These are phyloP conservation scores for Zosterops pallidus DNA, from an alignment of 2,113 vertebrate species.

Conservation along the genomic window DNA sequence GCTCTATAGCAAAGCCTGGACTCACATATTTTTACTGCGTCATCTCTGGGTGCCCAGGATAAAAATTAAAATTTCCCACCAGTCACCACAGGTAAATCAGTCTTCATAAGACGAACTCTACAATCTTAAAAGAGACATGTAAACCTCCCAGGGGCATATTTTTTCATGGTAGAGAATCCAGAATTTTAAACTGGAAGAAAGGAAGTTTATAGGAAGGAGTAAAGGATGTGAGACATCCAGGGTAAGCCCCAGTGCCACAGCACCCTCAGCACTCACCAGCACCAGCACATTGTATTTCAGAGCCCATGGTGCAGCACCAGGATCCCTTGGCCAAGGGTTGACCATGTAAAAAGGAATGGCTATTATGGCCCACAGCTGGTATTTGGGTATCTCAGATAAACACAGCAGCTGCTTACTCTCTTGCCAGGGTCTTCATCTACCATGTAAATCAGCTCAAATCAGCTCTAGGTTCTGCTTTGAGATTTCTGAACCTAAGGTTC, in stretches of 20 bases:
- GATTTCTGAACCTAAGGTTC: not conserved
- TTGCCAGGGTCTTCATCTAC: not conserved
- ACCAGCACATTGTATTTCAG: not conserved
- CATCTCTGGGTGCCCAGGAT: not conserved
- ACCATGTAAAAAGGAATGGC: not conserved
- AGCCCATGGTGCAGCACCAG: not conserved
- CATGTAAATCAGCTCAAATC: not conserved
- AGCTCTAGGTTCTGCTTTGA: not conserved
- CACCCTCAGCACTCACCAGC: not conserved
- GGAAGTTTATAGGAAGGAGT: not conserved
- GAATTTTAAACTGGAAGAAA: not conserved
- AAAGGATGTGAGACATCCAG: not conserved
- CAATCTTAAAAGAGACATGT: rapidly evolving
- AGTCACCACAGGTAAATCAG: not conserved
- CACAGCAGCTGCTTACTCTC: not conserved
- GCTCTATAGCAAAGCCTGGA: not conserved
- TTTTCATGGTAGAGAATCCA: not conserved
- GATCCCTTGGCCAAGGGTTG: not conserved
- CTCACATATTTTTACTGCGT: rapidly evolving
- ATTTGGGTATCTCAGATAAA: not conserved
- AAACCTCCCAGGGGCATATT: not conserved
- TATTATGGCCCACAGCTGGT: not conserved
- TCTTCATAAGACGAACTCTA: not conserved
- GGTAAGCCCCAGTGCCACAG: not conserved
- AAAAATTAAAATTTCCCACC: not conserved